Conservation (phyloP, 2,113 vertebrate genomes). For the Bolborhynchus lineola region DNA sequence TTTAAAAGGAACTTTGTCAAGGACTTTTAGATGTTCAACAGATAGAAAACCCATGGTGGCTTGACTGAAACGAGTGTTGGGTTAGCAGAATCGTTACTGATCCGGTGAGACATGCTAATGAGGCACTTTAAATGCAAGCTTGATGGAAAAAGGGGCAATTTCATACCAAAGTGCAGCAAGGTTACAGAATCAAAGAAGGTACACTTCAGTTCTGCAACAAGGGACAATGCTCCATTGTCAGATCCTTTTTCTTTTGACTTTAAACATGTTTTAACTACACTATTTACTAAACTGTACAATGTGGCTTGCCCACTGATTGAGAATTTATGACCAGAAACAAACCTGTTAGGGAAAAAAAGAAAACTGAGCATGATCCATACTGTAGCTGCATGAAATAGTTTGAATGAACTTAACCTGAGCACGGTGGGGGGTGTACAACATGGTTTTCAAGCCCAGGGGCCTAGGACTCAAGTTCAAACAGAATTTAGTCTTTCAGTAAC, state of each 20-base stretch:
- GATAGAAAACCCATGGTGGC: conserved; percentile 60
- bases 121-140: conserved; percentile 72
- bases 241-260: conserved; percentile 51
- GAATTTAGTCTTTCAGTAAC: conserved; percentile 45
- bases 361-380: conserved; percentile 48
- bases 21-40: conserved; percentile 73
- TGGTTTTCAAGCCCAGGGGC: conserved; percentile 61
- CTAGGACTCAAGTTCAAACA: conserved; percentile 45
- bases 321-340: conserved; percentile 77
- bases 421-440: conserved; percentile 46
- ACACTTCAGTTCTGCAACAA: conserved; percentile 51
- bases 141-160: conserved; percentile 70
- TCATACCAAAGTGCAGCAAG: conserved; percentile 70
- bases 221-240: conserved; percentile 72
- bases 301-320: conserved; percentile 45
- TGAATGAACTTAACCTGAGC: conserved; percentile 51
- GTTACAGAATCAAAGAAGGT: conserved; percentile 74
- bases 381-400: conserved; percentile 28
- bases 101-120: conserved; percentile 71
- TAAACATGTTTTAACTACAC: conserved; percentile 68
- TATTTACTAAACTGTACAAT: conserved; percentile 64
- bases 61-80: conserved; percentile 22
- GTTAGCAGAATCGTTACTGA: conserved; percentile 35
- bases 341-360: conserved; percentile 49
- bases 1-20: conserved; percentile 78